phyloP scores from a whole-genome alignment of 1,140 invertebrate species.

The Drosophila baimaii region DNA sequence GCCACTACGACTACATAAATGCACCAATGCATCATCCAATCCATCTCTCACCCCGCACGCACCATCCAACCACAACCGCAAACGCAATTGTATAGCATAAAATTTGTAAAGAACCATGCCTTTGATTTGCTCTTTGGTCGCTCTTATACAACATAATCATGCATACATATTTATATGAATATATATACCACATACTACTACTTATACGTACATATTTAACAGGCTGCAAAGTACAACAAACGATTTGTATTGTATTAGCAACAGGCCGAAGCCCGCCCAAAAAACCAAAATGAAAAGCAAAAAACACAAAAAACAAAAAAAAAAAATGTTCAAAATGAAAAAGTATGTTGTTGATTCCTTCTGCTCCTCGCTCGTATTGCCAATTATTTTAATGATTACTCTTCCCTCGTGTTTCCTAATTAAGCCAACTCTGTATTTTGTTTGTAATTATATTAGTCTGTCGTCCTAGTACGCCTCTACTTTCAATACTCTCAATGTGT shows the following conservation, averaged over 20 bases:
- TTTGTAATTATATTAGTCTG: constrained; percentile 65
- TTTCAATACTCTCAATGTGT: constrained; percentile 74
- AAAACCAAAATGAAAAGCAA: constrained; percentile 51
- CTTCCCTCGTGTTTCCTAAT: constrained; percentile 49
- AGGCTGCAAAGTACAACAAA: constrained; percentile 75
- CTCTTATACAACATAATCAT: constrained; percentile 72
- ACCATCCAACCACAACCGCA: constrained; percentile 32
- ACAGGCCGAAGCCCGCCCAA: constrained; percentile 75
- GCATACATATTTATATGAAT: constrained; percentile 73
- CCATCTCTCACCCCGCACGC: constrained; percentile 17
- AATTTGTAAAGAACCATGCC: constrained; percentile 51
- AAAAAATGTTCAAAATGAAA: constrained; percentile 45
- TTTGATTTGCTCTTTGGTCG: constrained; percentile 77
- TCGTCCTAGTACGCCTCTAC: constrained; percentile 42
- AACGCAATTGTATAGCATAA: constrained; percentile 55
- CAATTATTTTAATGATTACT: constrained; percentile 71
- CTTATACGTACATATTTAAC: constrained; percentile 68
- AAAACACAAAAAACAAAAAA: constrained; percentile 32
- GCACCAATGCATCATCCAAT: constrained; percentile 13
- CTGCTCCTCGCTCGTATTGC: constrained; percentile 82
- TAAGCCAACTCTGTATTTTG: constrained; percentile 65
- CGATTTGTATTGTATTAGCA: constrained; percentile 74
- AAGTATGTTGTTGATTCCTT: constrained; percentile 72
- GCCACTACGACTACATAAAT: constrained; percentile 72
- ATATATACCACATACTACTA: constrained; percentile 71